Base-by-base conservation (phyloP, 2,797 vertebrate genomes). In the Loris lydekkerianus region DNA sequence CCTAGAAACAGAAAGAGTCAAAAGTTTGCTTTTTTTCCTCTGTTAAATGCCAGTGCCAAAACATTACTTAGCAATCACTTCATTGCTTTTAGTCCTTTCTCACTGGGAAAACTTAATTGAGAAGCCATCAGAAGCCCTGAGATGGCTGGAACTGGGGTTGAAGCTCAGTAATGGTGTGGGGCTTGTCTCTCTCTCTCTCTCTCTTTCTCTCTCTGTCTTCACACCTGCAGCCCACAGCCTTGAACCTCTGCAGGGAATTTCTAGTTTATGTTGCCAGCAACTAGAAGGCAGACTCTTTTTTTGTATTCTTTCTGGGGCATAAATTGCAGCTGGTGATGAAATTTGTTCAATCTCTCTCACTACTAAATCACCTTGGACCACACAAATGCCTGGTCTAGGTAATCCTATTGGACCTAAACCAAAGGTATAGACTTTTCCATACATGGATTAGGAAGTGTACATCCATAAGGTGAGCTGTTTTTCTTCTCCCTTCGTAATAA, bases 261-360 rank as follows among this genome's bases (percentile, higher is more conserved):
- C 91, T 2, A 27, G 76, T 94, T 89, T 85, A 84, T 7, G 43
- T 70, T 91, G 83, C 96, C 89, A 87, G 95, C 76, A 76, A 56
- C 27, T 58, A 84, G 76, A 86, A 95, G 91, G 65, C 91, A 92
- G 93, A 58, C 61, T 80, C 21, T 58, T 65, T 85, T 85, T 86
- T 29, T 10, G 58, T 80, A 27, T 86, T 95, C 83, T 96, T 97
- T 94, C 94, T 0, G 5, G 92, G 40, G 61, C 91, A 96, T 96
- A 89, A 94, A 89, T 34, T 93, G 73, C 95, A 94, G 93, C 93
- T 92, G 95, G 94, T 69, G 86, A 85, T 96, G 94, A 96, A 88
- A 96, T 91, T 67, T 70, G 60, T 88, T 96, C 75, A 60, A 3
- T 73, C 14, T 78, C 67, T 15, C 25, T 89, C 58, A 29, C 61